Base-by-base conservation (phyloP, 1,140 invertebrate genomes). In the Danaus plexippus region DNA sequence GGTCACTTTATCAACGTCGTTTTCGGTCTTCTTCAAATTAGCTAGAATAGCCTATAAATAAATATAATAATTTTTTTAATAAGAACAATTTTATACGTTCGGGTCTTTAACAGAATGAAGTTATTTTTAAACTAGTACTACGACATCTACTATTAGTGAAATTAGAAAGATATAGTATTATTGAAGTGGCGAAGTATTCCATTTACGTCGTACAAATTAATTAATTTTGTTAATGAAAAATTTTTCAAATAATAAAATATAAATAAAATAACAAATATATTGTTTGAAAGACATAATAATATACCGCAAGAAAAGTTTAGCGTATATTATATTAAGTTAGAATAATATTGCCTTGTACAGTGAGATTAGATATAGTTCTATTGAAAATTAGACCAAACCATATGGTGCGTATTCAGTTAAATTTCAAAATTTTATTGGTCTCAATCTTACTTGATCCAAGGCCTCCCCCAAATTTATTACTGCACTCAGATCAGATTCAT, bases 1-100 rank as follows among this genome's bases (percentile, higher is more conserved):
- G 61, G 92, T 93, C 76, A 97, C 89, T 82, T 95, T 94, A 71
- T 98, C 96, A 58, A 97, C 92, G 71, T 97, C 95, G 8, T 91
- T 89, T 88, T 96, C 94, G 61, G 95, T 94, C 82, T 95, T 93
- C 64, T 92, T 91, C 18, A 96, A 84, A 76, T 90, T 93, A 57
- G 91, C 89, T 46, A 94, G 90, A 61, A 96, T 88, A 12, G 91
- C 90, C 92, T 96, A 89, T 1, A 64, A 66, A 8, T 32, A 88
- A 89, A 75, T 69, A 69, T 66, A 66, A 55, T 53, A 32, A 52
- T 57, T 11, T 32, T 42, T 47, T 43, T 48, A n/a, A 41, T 57
- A 43, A 53, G 2, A 13, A 43, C 56, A 49, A 42, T 43, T 43
- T 50, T 48, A 61, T 46, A 47, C 44, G 8, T 32, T 32, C 22